Conservation (phyloP, 2,888 invertebrate species). For the Xanthostigma xanthostigma region DNA sequence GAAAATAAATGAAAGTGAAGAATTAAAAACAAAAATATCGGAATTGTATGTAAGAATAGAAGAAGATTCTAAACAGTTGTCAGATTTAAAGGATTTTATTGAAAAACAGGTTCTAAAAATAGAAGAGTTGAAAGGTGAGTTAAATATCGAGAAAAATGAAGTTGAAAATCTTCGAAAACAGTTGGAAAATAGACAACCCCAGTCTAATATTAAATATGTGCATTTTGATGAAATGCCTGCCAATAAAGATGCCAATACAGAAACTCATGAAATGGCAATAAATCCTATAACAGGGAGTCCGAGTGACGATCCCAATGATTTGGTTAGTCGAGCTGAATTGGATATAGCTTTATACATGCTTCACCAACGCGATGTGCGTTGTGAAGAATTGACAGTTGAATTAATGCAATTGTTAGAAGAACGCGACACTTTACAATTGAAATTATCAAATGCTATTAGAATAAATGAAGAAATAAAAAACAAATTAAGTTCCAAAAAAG, state of each 20-base stretch:
- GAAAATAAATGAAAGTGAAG: conserved; percentile 34
- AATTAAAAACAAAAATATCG: conserved; percentile 32
- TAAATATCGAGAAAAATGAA: too few relatives aligned
- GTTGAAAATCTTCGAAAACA: conserved; percentile 2
- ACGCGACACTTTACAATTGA: conserved; percentile 68
- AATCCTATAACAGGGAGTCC: too few relatives aligned
- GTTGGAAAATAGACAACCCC: conserved; percentile 11
- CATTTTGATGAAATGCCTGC: conserved; percentile 13
- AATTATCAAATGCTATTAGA: conserved; percentile 65
- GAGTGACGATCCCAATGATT: conserved; percentile 14
- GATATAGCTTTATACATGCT: conserved; percentile 72
- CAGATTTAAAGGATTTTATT: conserved; percentile 42
- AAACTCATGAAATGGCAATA: too few relatives aligned
- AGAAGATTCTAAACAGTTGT: conserved; percentile 37
- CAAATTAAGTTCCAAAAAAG: conserved; percentile 8
- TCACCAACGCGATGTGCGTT: conserved; percentile 72
- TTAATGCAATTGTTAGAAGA: conserved; percentile 70
- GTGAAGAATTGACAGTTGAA: conserved; percentile 75
- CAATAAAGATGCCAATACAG: conserved; percentile 1
- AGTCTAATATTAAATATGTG: conserved; percentile 18
- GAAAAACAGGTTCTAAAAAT: conserved; percentile 59
- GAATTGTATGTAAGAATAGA: conserved; percentile 37
- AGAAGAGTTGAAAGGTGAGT: conserved; percentile 40
- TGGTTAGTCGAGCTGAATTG: conserved; percentile 42
- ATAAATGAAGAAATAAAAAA: conserved; percentile 48